These are phyloP conservation scores for Apamea anceps DNA, from an alignment of 2,888 invertebrate species.

Conservation along the genomic window DNA sequence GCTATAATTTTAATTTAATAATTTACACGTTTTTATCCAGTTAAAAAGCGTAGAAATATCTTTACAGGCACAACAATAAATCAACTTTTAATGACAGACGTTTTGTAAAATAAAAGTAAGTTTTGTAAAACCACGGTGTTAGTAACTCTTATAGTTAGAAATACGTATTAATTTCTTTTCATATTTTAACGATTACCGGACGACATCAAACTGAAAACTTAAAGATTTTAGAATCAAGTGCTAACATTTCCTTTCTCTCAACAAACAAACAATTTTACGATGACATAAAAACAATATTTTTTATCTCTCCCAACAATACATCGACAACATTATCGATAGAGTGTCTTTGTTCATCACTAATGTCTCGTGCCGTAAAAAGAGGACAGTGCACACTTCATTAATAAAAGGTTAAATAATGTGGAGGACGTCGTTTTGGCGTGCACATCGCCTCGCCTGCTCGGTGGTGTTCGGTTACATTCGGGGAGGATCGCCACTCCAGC, in stretches of 20 bases:
- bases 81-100: slow-evolving; percentile 52
- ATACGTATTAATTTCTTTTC: slow-evolving; percentile 61
- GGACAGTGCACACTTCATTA: slow-evolving; percentile 85
- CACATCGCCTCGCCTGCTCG: slow-evolving; percentile 61
- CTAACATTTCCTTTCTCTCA: slow-evolving; percentile 34
- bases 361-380: slow-evolving; percentile 86
- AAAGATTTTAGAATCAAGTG: slow-evolving; percentile 40
- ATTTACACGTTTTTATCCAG: slow-evolving; percentile 18
- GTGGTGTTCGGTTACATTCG: slow-evolving; percentile 73
- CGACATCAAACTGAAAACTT: slow-evolving; percentile 57
- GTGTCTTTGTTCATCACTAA: slow-evolving; percentile 72
- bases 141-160: slow-evolving; percentile 58
- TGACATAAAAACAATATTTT: slow-evolving; percentile 18
- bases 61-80: slow-evolving; percentile 63
- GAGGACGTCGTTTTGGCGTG: slow-evolving; percentile 80
- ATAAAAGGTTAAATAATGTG: slow-evolving; percentile 86
- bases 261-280: slow-evolving; percentile 47
- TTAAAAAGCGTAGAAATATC: slow-evolving; percentile 31
- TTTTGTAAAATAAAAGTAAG: slow-evolving; percentile 55
- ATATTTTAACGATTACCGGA: slow-evolving; percentile 61
- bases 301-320: slow-evolving; percentile 6
- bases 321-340: slow-evolving; percentile 38
- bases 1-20: slow-evolving; percentile 41
- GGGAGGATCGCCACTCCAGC: slow-evolving; percentile 51
- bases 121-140: slow-evolving; percentile 48